Evolutionary conservation across 2,888 invertebrate genomes (phyloP), one percentile per base, ranked within the genome.

Genomic region (Cephus pygmeus): DNA sequence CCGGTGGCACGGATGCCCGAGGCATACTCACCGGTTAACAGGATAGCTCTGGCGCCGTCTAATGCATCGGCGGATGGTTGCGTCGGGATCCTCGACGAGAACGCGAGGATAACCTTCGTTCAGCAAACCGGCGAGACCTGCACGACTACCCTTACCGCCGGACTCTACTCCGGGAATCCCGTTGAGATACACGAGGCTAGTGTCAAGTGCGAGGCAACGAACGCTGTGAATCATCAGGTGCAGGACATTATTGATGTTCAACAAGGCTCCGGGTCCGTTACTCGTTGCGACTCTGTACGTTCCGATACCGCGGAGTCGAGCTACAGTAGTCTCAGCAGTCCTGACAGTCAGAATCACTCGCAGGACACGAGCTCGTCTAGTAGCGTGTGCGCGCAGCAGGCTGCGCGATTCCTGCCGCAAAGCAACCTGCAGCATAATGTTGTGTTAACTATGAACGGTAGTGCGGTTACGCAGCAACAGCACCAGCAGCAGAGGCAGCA

Each of bases 271-370:
- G 83, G 83, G 87, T 88, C 89, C 87, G 90, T 85, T 34, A 85
- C 90, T 76, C 92, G 93, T 76, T 93, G 94, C 88, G 94, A 94
- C 87, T 94, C 94, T 78, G 93, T 93, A 78, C 92, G 93, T 71
- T 93, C 94, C 69, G 94, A 94, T 86, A 92, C 94, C 78, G 93
- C 93, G 71, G 94, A 94, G 87, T 94, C 94, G 69, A 93, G 93
- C 83, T 94, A 89, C 84, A 90, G 88, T 84, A 93, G 93, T 86
- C 87, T 93, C 80, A 93, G 93, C 86, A 93, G 93, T 76, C 91
- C 89, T 73, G 92, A 91, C 82, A 88, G 90, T 82, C 91, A 89
- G 81, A 86, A 85, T 81, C 86, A 87, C 40, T 78, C 75, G 34
- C 76, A 71, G 73, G 84, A 85, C 79, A 93, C 93, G 78, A 90